Evolutionary conservation across 2,113 vertebrate species (phyloP), one percentile per base, ranked within the genome.

Genomic region (Eurystomus gularis): DNA sequence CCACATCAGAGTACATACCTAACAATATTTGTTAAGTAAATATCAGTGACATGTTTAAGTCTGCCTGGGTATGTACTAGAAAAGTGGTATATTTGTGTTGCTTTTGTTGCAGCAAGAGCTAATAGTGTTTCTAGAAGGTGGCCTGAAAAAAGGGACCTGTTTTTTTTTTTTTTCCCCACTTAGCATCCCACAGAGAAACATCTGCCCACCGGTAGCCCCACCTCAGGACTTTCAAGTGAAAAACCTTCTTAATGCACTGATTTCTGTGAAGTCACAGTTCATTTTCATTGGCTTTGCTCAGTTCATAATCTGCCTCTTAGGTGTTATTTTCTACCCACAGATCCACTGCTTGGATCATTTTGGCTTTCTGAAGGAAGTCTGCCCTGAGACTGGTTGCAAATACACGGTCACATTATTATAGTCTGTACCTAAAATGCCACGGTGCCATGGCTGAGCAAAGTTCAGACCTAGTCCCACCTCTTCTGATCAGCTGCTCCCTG

Each of bases 21-120:
- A 73, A 83, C 48, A 77, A 31, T 78, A 62, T 78, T 91, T 73
- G 62, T 88, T 83, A 93, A 90, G 86, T 89, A 93, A 97, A 77
- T 88, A 94, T 28, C 75, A 60, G 79, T 82, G 95, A 86, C 84
- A 79, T 76, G 78, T 79, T 87, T 79, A 83, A 96, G 75, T 89
- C 92, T 93, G 60, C 73, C 72, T 79, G 44, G 9, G 75, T 62
- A 78, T 44, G 90, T 57, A 75, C 88, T 66, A 86, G 39, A 39
- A 66, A 82, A 91, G 52, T 17, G 19, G n/a, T n/a, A 33, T 75
- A 49, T 64, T 84, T 92, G 48, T 72, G 48, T 65, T 94, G 84
- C 51, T 87, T 91, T 78, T 89, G 69, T 75, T 94, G 66, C 60
- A 91, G 69, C 16, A 69, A 82, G 80, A 78, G 69, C 52, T 58